phyloP scores from a whole-genome alignment of 2,888 invertebrate species.

The Odontocerum albicorne region DNA sequence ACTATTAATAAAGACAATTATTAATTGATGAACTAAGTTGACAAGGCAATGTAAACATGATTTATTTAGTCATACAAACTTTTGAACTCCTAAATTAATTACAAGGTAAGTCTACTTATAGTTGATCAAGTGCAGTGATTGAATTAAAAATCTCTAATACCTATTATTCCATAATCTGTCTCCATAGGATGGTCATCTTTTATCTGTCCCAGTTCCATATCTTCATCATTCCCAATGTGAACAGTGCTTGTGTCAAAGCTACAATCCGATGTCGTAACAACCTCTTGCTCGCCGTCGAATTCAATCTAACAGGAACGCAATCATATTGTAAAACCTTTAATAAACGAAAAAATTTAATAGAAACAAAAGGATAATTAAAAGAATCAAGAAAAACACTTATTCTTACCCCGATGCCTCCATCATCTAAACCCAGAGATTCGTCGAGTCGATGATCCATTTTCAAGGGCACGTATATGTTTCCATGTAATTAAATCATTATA shows the following conservation, averaged over 20 bases:
- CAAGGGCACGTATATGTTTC: neutral
- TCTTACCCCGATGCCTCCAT: slow-evolving; percentile 48
- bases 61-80: neutral
- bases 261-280: slow-evolving; percentile 47
- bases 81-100: neutral
- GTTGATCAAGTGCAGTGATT: neutral
- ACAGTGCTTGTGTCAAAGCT: slow-evolving; percentile 43
- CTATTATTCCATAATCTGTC: slow-evolving; percentile 40
- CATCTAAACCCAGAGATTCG: slow-evolving; percentile 49
- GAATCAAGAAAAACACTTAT: slow-evolving; percentile 10
- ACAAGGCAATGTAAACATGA: neutral
- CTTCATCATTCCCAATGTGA: slow-evolving; percentile 38
- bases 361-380: slow-evolving; percentile 19
- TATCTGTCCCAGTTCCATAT: slow-evolving; percentile 51
- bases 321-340: slow-evolving; percentile 6
- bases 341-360: slow-evolving; percentile 26
- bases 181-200: slow-evolving; percentile 51
- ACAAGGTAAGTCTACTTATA: no score
- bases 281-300: slow-evolving; percentile 47
- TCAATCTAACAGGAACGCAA: slow-evolving; percentile 45
- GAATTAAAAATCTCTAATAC: slow-evolving; percentile 4
- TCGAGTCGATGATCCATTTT: slow-evolving; percentile 53
- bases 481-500: slow-evolving; percentile 4
- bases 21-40: neutral
- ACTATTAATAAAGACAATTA: neutral